These are phyloP conservation scores for Liopterus haemorrhoidalis DNA, from an alignment of 2,888 invertebrate genomes.

Conservation along the genomic window DNA sequence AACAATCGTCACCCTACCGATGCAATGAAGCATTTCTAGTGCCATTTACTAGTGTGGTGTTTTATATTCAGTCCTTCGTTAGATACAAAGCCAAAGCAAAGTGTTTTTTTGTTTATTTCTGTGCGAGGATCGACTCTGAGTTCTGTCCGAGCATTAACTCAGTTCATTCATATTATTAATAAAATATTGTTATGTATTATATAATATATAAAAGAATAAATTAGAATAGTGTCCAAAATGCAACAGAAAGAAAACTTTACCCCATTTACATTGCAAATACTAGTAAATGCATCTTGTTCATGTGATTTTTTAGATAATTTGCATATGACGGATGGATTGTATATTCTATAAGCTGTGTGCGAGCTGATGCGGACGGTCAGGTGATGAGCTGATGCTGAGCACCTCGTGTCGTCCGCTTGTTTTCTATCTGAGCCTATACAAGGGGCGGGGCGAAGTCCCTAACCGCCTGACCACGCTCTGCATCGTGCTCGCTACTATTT, in stretches of 20 bases:
- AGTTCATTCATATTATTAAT: conserved; percentile 41
- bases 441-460: conserved; percentile 26
- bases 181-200: conserved; percentile 56
- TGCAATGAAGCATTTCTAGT: conserved; percentile 37
- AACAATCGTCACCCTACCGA: conserved; percentile 19
- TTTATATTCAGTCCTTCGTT: conserved; percentile 43
- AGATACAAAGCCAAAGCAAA: conserved; percentile 52
- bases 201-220: conserved; percentile 43
- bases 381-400: no score
- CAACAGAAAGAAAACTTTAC: conserved; percentile 30
- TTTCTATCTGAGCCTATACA: conserved; percentile 15
- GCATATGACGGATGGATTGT: conserved; percentile 36
- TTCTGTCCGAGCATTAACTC: conserved; percentile 42
- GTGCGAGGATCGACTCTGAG: conserved; percentile 46
- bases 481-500: conserved; percentile 25
- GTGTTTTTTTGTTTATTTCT: conserved; percentile 50
- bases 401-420: conserved; percentile 29
- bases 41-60: conserved; percentile 53
- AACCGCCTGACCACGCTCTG: conserved; percentile 1
- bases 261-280: conserved; percentile 35
- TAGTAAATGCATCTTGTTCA: conserved; percentile 41
- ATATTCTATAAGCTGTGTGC: conserved; percentile 25
- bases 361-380: conserved; percentile 7
- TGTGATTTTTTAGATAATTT: conserved; percentile 43
- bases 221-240: conserved; percentile 39